A percentile compares a stretch with the other conserved stretches of the same genome.
Conservation (phyloP, 2,797 vertebrate species). For the Propithecus perrieri region DNA sequence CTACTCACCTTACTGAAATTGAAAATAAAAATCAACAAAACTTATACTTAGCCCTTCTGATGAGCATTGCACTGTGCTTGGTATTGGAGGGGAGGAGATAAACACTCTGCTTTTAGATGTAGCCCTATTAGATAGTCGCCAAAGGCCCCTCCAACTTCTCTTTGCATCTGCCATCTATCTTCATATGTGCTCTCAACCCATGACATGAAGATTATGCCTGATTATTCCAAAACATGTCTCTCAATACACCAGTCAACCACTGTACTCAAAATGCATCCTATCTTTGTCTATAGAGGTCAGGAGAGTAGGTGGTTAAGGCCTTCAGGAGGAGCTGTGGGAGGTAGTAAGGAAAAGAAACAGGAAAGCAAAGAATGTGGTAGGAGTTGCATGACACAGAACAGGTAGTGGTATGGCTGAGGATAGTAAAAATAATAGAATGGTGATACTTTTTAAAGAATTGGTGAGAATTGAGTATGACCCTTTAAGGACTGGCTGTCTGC, state of each 20-base stretch:
- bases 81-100: background rate
- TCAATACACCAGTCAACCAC: background rate
- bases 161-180: background rate
- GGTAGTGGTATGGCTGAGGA: background rate
- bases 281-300: background rate
- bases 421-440: background rate
- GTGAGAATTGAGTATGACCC: background rate
- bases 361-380: background rate
- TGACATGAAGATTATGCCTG: background rate
- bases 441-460: background rate
- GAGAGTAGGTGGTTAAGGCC: background rate
- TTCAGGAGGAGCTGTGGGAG: background rate
- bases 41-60: background rate
- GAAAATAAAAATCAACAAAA: background rate
- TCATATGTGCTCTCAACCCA: background rate
- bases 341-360: background rate
- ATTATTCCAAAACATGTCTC: background rate
- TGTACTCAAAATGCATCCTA: background rate
- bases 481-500: background rate
- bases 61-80: background rate
- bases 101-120: background rate
- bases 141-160: accelerated
- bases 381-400: background rate
- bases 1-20: background rate
- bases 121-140: background rate